These are phyloP conservation scores for Enchytraeus crypticus DNA, from an alignment of 2,888 invertebrate species.

Conservation along the genomic window DNA sequence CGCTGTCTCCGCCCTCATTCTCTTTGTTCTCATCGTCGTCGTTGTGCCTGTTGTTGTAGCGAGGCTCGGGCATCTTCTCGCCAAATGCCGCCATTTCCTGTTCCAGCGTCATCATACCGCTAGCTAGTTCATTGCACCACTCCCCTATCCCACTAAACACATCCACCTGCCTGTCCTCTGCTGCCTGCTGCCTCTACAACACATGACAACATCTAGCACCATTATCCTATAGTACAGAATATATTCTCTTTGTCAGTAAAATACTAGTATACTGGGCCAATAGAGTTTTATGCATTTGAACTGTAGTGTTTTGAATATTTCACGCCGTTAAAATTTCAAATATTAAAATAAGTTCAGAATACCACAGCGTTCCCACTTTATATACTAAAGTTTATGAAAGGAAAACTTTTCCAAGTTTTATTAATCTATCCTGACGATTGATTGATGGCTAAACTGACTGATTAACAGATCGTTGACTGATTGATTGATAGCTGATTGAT, in stretches of 20 bases:
- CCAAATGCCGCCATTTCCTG: conserved; percentile 46
- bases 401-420: too few species aligned
- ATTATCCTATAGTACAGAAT: background rate
- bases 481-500: too few species aligned
- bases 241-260: background rate
- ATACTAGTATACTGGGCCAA: too few species aligned
- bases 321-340: too few species aligned
- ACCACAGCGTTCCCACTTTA: too few species aligned
- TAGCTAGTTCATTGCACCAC: conserved; percentile 45
- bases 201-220: background rate
- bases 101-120: conserved; percentile 44
- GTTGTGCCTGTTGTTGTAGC: conserved; percentile 11
- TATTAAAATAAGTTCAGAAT: too few species aligned
- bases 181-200: background rate
- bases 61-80: conserved; percentile 31
- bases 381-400: too few species aligned
- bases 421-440: too few species aligned
- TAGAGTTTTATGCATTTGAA: too few species aligned
- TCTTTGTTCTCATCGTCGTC: background rate
- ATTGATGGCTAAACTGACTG: too few species aligned
- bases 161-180: conserved; percentile 6
- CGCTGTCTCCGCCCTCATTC: background rate
- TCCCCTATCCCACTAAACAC: conserved; percentile 30
- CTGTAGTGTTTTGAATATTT: too few species aligned
- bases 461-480: too few species aligned